phyloP scores from a whole-genome alignment of 2,888 invertebrate genomes.

The Rapana venosa region DNA sequence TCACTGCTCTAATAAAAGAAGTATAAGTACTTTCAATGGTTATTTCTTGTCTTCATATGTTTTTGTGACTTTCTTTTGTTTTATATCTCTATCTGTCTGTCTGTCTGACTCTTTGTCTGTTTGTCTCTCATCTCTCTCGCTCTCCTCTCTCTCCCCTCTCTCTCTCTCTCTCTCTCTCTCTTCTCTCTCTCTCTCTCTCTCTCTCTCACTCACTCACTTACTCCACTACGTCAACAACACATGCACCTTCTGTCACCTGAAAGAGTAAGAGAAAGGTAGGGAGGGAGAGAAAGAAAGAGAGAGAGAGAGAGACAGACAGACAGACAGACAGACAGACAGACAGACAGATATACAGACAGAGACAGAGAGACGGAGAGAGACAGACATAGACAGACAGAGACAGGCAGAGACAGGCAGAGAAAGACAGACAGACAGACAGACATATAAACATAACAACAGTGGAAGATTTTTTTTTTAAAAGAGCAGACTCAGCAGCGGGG shows the following conservation, averaged over 20 bases:
- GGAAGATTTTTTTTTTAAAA: neutral
- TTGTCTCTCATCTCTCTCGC: no score
- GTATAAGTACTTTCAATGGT: no score
- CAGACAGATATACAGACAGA: neutral
- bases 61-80: no score
- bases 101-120: no score
- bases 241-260: neutral
- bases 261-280: neutral
- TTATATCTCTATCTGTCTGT: no score
- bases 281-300: neutral
- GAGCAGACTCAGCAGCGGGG: neutral
- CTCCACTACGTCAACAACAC: no score
- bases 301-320: neutral
- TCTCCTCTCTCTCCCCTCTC: no score
- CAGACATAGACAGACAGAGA: neutral
- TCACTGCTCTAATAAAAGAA: no score
- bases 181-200: no score
- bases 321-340: neutral
- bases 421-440: neutral
- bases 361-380: neutral
- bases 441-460: neutral
- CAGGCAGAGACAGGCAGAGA: neutral
- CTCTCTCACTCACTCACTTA: no score
- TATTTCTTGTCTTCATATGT: no score
- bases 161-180: no score